phyloP scores from a whole-genome alignment of 2,888 invertebrate genomes.

The Acleris literana region DNA sequence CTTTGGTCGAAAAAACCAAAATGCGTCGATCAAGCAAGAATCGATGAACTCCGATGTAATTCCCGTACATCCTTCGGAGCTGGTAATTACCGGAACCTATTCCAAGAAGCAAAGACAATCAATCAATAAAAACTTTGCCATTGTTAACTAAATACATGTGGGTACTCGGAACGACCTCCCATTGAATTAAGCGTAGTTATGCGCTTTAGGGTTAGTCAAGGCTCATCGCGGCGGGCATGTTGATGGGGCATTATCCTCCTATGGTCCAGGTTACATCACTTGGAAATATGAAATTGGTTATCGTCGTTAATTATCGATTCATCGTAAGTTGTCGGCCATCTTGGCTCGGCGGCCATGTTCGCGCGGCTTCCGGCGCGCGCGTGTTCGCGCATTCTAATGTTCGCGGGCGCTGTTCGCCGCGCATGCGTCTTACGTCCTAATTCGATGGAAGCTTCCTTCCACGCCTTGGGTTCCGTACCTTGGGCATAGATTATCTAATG shows the following conservation, averaged over 20 bases:
- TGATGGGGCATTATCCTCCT: conserved; percentile 56
- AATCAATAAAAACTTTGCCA: conserved; percentile 62
- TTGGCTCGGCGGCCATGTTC: conserved; percentile 77
- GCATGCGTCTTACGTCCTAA: conserved; percentile 60
- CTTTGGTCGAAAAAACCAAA: conserved; percentile 3
- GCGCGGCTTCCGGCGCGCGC: conserved; percentile 79
- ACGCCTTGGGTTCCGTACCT: conserved; percentile 18
- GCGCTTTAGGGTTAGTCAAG: conserved; percentile 65
- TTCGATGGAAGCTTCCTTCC: conserved; percentile 43
- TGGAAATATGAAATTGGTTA: conserved; percentile 80
- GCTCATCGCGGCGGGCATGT: conserved; percentile 62
- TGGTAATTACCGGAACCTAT: conserved; percentile 44
- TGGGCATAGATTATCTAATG: background rate
- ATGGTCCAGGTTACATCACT: conserved; percentile 76
- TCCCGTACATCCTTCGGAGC: conserved; percentile 6
- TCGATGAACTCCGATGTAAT: conserved; percentile 5
- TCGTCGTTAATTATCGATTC: conserved; percentile 80
- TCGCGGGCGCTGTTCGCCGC: conserved; percentile 61
- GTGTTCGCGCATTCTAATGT: conserved; percentile 79
- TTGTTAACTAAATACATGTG: conserved; percentile 40
- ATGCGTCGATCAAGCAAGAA: background rate
- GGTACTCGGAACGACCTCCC: conserved; percentile 64
- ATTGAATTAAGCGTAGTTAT: conserved; percentile 59
- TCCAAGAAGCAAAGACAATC: conserved; percentile 59
- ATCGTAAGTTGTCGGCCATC: conserved; percentile 73